A percentile compares a stretch with the other conserved stretches of the same genome.
Conservation (phyloP, 2,888 invertebrate genomes). For the Agrenia bidenticulata region DNA sequence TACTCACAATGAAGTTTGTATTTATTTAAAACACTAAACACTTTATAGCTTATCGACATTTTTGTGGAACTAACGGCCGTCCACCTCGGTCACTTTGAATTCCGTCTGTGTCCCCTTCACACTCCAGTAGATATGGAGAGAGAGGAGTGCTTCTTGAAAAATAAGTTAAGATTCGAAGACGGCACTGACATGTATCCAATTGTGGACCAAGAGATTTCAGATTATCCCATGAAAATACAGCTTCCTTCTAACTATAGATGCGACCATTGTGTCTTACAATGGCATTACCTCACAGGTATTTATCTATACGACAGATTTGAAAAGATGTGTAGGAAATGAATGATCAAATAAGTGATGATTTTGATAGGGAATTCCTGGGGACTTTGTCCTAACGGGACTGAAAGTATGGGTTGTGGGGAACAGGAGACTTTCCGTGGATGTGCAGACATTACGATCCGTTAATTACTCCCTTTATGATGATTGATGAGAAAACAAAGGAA, state of each 20-base stretch:
- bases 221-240: not conserved
- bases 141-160: slow-evolving; percentile 31
- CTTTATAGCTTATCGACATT: slow-evolving; percentile 6
- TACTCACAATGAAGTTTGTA: slow-evolving; percentile 4
- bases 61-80: slow-evolving; percentile 36
- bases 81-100: slow-evolving; percentile 41
- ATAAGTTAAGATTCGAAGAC: slow-evolving; percentile 4
- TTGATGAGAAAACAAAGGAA: no score
- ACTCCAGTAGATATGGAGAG: slow-evolving; percentile 24
- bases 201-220: not conserved
- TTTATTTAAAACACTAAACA: not conserved
- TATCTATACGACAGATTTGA: no score
- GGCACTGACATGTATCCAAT: slow-evolving; percentile 6
- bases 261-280: slow-evolving; percentile 26
- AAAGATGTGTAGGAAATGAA: not conserved
- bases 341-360: slow-evolving; percentile 1
- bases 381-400: slow-evolving; percentile 28
- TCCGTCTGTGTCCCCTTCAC: slow-evolving; percentile 33
- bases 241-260: slow-evolving; percentile 23
- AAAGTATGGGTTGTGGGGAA: slow-evolving; percentile 31
- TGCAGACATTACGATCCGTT: slow-evolving; percentile 32
- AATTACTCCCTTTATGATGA: no score
- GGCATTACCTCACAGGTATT: slow-evolving; percentile 35
- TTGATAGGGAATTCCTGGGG: slow-evolving; percentile 35
- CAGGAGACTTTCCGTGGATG: slow-evolving; percentile 42